Evolutionary conservation across 2,797 vertebrate species (phyloP).

Genomic region (Coreius guichenoti): DNA sequence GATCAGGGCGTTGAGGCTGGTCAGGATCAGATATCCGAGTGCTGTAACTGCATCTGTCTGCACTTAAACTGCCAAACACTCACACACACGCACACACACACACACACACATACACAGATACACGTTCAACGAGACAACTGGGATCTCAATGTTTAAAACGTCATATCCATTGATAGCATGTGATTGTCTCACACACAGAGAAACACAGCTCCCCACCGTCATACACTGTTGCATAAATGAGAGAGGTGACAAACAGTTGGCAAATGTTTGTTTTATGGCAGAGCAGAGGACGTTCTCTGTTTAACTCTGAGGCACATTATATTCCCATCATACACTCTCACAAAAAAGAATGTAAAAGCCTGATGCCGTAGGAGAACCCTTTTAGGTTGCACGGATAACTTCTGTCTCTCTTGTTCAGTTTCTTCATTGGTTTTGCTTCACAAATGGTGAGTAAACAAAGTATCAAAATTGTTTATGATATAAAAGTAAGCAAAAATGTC

Average conservation of each 20-base stretch:
- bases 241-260: constrained; percentile 22
- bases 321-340: not conserved
- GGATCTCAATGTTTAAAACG: constrained; percentile 25
- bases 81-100: not conserved
- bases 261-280: constrained; percentile 4
- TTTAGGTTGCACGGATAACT: not conserved
- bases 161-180: constrained; percentile 28
- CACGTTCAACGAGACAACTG: constrained; percentile 47
- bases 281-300: constrained; percentile 24
- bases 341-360: not conserved
- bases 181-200: constrained; percentile 17
- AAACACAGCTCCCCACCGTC: not conserved
- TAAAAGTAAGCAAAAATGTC: not conserved
- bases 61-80: constrained; percentile 34
- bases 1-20: constrained; percentile 37
- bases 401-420: not conserved
- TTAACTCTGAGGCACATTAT: not conserved
- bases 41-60: constrained; percentile 36
- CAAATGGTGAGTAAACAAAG: not conserved
- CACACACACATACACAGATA: too few species aligned
- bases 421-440: not conserved
- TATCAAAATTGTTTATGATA: not conserved
- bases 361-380: not conserved
- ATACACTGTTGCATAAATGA: constrained; percentile 12
- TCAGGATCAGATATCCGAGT: constrained; percentile 41